These are phyloP conservation scores for Elanoides forficatus DNA, from an alignment of 2,113 vertebrate species.

Conservation along the genomic window DNA sequence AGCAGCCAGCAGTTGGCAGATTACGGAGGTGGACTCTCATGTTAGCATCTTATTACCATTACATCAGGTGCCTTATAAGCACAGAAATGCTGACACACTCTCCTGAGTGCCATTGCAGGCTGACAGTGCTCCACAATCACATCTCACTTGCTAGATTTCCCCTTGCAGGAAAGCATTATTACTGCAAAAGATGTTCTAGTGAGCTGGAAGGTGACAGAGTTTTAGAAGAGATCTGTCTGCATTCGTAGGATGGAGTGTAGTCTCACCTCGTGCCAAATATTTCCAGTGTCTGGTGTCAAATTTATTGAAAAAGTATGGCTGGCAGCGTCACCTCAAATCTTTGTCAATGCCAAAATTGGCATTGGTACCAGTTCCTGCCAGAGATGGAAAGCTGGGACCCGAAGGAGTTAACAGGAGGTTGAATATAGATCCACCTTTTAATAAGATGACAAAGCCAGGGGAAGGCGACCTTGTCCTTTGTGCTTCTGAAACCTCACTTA, in stretches of 20 bases:
- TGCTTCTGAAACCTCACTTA: not conserved
- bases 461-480: not conserved
- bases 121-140: not conserved
- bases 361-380: not conserved
- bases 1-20: slow-evolving; percentile 18
- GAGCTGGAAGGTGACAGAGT: not conserved
- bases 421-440: not conserved
- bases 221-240: not conserved
- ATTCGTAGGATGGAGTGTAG: not conserved
- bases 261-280: not conserved
- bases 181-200: not conserved
- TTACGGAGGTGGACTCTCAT: not conserved
- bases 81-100: not conserved
- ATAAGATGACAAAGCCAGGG: not conserved
- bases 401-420: not conserved
- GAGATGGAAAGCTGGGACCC: not conserved
- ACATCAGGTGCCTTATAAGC: not conserved
- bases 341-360: not conserved
- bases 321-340: not conserved
- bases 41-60: not conserved
- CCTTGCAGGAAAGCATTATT: not conserved
- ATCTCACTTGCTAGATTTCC: not conserved
- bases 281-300: not conserved
- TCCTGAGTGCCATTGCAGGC: not conserved
- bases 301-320: not conserved